These are phyloP conservation scores for Ailurus styani DNA, from an alignment of 2,113 vertebrate genomes.

Conservation along the genomic window DNA sequence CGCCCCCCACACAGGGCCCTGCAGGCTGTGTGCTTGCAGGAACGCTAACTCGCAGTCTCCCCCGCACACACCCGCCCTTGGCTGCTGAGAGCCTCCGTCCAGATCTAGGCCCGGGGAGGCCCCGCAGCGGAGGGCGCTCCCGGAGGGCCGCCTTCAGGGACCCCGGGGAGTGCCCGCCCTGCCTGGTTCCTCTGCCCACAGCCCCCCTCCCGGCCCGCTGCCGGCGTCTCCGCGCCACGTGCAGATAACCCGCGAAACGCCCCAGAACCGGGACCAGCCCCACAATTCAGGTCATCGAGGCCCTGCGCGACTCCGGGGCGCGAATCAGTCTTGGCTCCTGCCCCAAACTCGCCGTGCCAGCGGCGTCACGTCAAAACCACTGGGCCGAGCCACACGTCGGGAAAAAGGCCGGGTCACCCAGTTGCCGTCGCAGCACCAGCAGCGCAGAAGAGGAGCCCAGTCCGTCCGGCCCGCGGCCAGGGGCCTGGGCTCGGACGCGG, in stretches of 20 bases:
- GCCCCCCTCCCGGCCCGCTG: background rate
- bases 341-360: background rate
- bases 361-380: background rate
- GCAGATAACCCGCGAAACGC: background rate
- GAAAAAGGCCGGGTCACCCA: background rate
- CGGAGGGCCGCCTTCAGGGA: background rate
- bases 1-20: background rate
- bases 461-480: fast-evolving
- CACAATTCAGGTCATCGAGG: fast-evolving
- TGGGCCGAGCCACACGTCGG: fast-evolving
- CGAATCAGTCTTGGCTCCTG: background rate
- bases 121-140: background rate
- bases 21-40: background rate
- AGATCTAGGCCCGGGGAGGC: fast-evolving
- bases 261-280: fast-evolving
- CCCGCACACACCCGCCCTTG: fast-evolving
- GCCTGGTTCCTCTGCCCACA: background rate
- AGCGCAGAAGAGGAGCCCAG: no score
- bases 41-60: no score
- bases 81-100: background rate
- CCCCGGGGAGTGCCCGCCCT: background rate
- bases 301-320: background rate
- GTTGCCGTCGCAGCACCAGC: background rate
- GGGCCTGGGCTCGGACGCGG: no score
- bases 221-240: background rate